phyloP scores from a whole-genome alignment of 2,797 vertebrate species.

The Sternarchorhynchus goeldii region DNA sequence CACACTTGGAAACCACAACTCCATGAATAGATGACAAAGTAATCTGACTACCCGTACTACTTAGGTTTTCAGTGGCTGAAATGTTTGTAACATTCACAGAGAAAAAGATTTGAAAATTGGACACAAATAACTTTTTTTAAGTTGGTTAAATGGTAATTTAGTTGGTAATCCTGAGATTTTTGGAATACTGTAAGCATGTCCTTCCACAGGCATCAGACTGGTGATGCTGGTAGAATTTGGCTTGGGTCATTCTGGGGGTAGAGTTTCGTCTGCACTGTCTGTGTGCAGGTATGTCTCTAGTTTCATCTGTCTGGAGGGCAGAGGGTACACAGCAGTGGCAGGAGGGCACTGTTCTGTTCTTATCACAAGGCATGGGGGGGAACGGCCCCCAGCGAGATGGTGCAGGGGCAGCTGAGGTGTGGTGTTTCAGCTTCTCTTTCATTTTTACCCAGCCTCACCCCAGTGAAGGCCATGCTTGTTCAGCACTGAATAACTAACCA shows the following conservation, averaged over 20 bases:
- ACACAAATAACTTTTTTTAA: background rate
- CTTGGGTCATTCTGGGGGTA: slow-evolving; percentile 28
- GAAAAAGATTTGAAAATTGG: background rate
- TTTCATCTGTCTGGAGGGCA: slow-evolving; percentile 55
- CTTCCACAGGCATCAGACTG: slow-evolving; percentile 39
- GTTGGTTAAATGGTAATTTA: background rate
- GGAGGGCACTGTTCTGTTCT: slow-evolving; percentile 25
- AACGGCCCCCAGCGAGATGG: background rate
- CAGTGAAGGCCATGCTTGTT: background rate
- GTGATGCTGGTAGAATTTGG: slow-evolving; percentile 35
- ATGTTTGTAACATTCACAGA: background rate
- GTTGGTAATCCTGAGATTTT: background rate
- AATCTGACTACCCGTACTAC: background rate
- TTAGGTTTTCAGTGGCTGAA: background rate
- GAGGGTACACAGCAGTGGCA: slow-evolving; percentile 23
- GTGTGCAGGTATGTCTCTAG: slow-evolving; percentile 23
- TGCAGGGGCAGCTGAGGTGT: background rate
- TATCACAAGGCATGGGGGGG: background rate
- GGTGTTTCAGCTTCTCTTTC: slow-evolving; percentile 4
- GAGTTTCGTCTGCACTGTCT: slow-evolving; percentile 31
- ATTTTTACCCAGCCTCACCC: background rate
- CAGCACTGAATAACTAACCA: background rate
- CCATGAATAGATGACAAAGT: too few species aligned
- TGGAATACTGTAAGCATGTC: background rate
- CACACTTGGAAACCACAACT: too few species aligned